Evolutionary conservation across 2,888 invertebrate genomes (phyloP), one percentile per base, ranked within the genome.

Genomic region (Oscheius myriophilus): DNA sequence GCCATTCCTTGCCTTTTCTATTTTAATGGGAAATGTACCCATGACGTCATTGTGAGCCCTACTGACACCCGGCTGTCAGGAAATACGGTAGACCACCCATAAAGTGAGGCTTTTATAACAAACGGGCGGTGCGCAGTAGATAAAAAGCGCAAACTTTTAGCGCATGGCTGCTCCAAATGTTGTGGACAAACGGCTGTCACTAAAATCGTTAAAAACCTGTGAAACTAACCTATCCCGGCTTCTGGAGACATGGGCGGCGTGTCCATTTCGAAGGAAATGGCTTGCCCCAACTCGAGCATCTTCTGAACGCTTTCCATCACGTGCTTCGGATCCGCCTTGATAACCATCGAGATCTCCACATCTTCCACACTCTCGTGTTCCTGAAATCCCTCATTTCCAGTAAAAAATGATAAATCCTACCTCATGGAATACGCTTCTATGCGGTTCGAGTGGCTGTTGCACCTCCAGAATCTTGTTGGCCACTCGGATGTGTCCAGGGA

Each of bases 221-320:
- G n/a, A n/a, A n/a, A 41, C 57, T n/a, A 21, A 57, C 57, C 57
- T 21, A 57, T 26, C 46, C 45, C 62, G 9, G n/a, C 26, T 21
- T 45, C 69, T 0, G 83, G 83, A 16, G 79, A 79, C 23, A 63
- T 59, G 6, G 83, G 83, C 14, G 83, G 83, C 1, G 83, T 82
- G 55, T 82, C 80, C 61, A 80, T 62, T n/a, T 64, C 76, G 46
- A 75, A 66, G 53, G 57, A 59, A 1, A 18, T 16, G 14, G 39
- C 67, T 4, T 65, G 33, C 11, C 65, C 70, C 7, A 75, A 46
- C 16, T 52, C 68, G 16, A 78, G 51, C 21, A 78, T 52, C 3
- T 72, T 67, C 12, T 61, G 39, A 16, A 69, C 61, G 46, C 59
- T 65, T 11, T 2, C n/a, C 66, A 72, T 70, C 23, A 72, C 72